Evolutionary conservation across 2,797 vertebrate genomes (phyloP).

Genomic region (Ctenopoma kingsleyae): DNA sequence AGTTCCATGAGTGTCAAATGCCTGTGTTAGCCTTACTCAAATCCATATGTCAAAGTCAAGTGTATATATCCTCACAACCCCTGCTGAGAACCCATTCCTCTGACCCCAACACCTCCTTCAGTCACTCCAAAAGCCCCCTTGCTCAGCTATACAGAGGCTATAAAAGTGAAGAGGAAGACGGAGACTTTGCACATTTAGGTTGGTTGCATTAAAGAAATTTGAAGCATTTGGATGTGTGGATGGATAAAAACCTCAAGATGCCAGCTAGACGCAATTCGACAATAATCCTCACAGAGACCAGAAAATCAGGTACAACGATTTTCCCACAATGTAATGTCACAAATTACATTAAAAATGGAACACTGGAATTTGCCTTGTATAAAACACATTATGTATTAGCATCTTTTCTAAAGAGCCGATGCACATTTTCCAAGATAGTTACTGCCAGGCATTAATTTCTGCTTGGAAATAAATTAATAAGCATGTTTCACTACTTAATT

Average conservation of each 20-base stretch:
- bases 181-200: conserved; percentile 3
- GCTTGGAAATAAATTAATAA: background rate
- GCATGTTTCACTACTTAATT: background rate
- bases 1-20: conserved; percentile 53
- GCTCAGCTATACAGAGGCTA: conserved; percentile 29
- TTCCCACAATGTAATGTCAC: background rate
- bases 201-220: conserved; percentile 8
- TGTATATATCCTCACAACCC: conserved; percentile 8
- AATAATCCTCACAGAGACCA: conserved; percentile 30
- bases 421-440: background rate
- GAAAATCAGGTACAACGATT: conserved; percentile 58
- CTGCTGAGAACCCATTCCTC: conserved; percentile 16
- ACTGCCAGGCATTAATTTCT: background rate
- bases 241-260: conserved; percentile 47
- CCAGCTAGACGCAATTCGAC: conserved; percentile 31
- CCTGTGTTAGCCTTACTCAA: conserved; percentile 11
- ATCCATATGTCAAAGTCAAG: conserved; percentile 56
- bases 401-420: background rate
- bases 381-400: background rate
- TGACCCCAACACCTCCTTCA: conserved; percentile 41
- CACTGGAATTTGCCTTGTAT: background rate
- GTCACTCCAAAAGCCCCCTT: background rate
- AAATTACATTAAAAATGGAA: background rate
- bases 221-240: background rate
- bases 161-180: conserved; percentile 52